Base-by-base conservation (phyloP, 2,888 invertebrate species). In the Drosophila nr. fundita region DNA sequence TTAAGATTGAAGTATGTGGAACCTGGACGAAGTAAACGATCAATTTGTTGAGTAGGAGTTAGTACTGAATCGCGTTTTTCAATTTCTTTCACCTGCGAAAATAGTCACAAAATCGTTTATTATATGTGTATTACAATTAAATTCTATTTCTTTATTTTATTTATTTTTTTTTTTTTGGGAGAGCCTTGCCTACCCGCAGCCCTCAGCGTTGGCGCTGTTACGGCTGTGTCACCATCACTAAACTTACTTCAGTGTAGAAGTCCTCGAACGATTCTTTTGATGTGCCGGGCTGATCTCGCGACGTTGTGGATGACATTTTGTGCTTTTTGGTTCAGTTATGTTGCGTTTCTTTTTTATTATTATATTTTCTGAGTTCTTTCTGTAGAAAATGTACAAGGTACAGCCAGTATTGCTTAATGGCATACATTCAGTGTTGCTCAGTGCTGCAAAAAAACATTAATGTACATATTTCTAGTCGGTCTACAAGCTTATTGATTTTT, bases 1-100 rank as follows among this genome's bases (percentile, higher is more conserved):
- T 99, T 99, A 80, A 99, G 95, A 94, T 99, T 99, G 93, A 99
- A 98, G 94, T 99, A 99, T 15, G 99, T 99, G 1, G 99, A 98
- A 32, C 99, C 99, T 71, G 99, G 98, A 86, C 99, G 95, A 67
- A 99, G 95, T 72, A 99, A 94, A 88, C 99, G 95, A 80, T 99
- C 98, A 86, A 99, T 98, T 94, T 99, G 99, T 94, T 99, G 99
- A 92, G 96, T 96, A 30, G 99, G 97, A 49, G 99, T 99, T 91
- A 99, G 94, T 57, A 98, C 98, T 7, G 99, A 97, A 94, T 99
- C 99, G 85, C 98, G 95, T 94, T 98, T 97, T 94, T 99, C 99
- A 77, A 99, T 99, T 94, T 98, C 97, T 95, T 99, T 99, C 63
- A 99, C 98, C 99, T 99, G 92, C 87, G 90, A 88, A 90, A 72